Evolutionary conservation across 2,797 vertebrate genomes (phyloP).

Genomic region (Scomberomorus guttatus): DNA sequence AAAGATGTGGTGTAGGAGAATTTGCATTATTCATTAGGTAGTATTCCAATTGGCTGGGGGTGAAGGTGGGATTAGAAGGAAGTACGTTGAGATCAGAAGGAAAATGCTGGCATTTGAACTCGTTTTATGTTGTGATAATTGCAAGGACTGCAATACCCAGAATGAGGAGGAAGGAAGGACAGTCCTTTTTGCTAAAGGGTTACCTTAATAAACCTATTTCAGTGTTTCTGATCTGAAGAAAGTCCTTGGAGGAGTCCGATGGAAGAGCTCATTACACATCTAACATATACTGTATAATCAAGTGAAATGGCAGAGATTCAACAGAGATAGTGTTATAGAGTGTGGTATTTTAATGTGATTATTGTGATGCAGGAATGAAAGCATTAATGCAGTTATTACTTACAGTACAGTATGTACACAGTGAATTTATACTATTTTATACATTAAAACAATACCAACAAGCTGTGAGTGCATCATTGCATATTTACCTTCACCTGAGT

Average conservation of each 20-base stretch:
- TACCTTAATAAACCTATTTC: constrained; percentile 3
- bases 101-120: neutral
- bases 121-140: constrained; percentile 5
- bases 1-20: too few relatives aligned
- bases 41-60: too few relatives aligned
- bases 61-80: too few relatives aligned
- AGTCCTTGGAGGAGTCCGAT: neutral
- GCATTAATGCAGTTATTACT: neutral
- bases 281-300: neutral
- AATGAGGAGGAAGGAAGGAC: neutral
- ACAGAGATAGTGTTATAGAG: neutral
- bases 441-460: constrained; percentile 56
- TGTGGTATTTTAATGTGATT: neutral
- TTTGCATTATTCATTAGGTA: too few relatives aligned
- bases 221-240: neutral
- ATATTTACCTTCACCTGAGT: constrained; percentile 71
- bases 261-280: neutral
- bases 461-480: constrained; percentile 25
- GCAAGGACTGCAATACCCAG: neutral
- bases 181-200: constrained; percentile 2
- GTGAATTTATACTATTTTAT: constrained; percentile 26
- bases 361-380: neutral
- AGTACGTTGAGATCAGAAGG: neutral
- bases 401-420: constrained; percentile 25
- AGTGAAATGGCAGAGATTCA: neutral